Base-by-base conservation (phyloP, 2,797 vertebrate species). In the Sebastes ruberrimus region DNA sequence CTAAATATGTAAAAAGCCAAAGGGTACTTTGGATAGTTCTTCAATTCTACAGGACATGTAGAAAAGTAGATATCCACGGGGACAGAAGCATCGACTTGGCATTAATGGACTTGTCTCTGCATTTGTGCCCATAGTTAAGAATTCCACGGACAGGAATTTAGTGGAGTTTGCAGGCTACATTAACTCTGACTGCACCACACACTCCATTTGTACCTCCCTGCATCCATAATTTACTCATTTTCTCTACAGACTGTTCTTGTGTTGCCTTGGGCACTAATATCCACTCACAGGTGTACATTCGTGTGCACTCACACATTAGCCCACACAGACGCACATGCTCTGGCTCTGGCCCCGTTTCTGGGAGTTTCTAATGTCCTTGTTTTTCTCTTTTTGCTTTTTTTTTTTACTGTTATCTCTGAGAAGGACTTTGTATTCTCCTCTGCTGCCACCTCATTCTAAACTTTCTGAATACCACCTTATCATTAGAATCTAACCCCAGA, bases 171-270 rank as follows among this genome's bases (percentile, higher is more conserved):
- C 74, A 91, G 87, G 80, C 89, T 89, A 84, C 90, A 90, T 93
- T 92, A 88, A 81, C 78, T 84, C 71, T 55, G 69, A 81, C 80
- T 83, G 66, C 85, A 74, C 82, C 81, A 71, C 81, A 67, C 38
- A 68, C 80, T 90, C 82, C 78, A 84, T 86, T 92, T 91, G 84
- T 85, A 85, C 80, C 81, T 81, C 67, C 71, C 78, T 79, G 79
- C 85, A 92, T 92, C 84, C 75, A 93, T 91, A 92, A 92, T 92
- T 92, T 76, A 92, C 68, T 75, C 32, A 35, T 82, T 88, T 81
- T 77, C 52, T 76, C 71, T 30, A 64, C 68, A 71, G 79, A 83
- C 74, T 74, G 75, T 76, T 85, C 64, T 74, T 71, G 49, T 64
- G 63, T 67, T 86, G 86, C 89, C 81, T 76, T 60, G 38, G 78